Evolutionary conservation across 1,140 invertebrate species (phyloP).

Genomic region (Cyclargus thomasi): DNA sequence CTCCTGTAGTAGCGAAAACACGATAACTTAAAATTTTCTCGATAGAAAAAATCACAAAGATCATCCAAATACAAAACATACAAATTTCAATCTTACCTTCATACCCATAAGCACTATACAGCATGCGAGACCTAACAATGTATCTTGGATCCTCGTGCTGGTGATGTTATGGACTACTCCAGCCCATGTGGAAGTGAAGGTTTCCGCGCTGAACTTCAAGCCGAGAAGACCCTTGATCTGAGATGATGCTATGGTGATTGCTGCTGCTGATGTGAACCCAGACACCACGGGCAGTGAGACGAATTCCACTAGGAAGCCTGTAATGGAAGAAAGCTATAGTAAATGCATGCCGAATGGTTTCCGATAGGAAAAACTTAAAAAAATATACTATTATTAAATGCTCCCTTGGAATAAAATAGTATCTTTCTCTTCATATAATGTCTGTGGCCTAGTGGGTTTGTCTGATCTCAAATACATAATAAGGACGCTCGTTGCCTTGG

Average conservation of each 20-base stretch:
- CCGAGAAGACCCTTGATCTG: slow-evolving; percentile 87
- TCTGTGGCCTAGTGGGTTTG: too few relatives aligned
- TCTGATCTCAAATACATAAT: too few relatives aligned
- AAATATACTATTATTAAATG: too few relatives aligned
- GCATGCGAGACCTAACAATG: slow-evolving; percentile 79
- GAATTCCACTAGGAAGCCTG: slow-evolving; percentile 91
- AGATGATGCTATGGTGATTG: slow-evolving; percentile 87
- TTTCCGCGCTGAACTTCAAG: slow-evolving; percentile 78
- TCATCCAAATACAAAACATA: neutral
- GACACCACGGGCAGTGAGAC: slow-evolving; percentile 90
- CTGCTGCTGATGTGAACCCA: slow-evolving; percentile 91
- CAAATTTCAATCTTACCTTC: slow-evolving; percentile 73
- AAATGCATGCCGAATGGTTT: neutral
- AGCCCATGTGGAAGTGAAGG: slow-evolving; percentile 78
- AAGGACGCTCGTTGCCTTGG: too few relatives aligned
- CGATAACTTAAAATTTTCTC: too few relatives aligned
- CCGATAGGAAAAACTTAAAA: neutral
- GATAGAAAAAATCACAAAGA: too few relatives aligned
- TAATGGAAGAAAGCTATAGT: slow-evolving; percentile 27
- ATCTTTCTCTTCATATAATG: too few relatives aligned
- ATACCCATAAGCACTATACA: slow-evolving; percentile 77
- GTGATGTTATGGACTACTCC: slow-evolving; percentile 74
- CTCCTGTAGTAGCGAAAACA: too few relatives aligned
- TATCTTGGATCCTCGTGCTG: slow-evolving; percentile 76
- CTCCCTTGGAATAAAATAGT: too few relatives aligned